Percentiles rank a stretch among this genome's conserved stretches.
Evolutionary conservation across 30 jellyfish, hydroid and myxozoan species (phyloP).

Genomic region (Turritopsis rubra): DNA sequence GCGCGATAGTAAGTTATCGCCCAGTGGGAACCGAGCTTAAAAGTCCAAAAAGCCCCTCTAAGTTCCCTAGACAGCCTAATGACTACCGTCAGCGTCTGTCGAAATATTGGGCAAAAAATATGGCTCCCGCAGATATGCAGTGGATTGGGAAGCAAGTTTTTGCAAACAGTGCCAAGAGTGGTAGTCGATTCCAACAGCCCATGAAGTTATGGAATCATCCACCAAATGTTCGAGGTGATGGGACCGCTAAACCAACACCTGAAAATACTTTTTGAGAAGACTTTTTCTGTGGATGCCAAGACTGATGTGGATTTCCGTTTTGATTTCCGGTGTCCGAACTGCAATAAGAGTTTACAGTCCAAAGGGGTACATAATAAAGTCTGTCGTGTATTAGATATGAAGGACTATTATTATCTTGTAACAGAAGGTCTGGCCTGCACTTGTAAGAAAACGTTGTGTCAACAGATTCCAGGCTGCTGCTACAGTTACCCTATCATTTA

Average conservation of each 20-base stretch:
- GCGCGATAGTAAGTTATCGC: too few relatives aligned
- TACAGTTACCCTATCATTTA: constrained; percentile 40
- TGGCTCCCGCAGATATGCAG: constrained; percentile 19
- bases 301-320: not conserved
- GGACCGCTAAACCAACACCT: constrained; percentile 10
- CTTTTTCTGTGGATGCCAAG: constrained; percentile 28
- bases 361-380: constrained; percentile 30
- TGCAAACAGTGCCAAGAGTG: not conserved
- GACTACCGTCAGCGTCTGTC: constrained; percentile 21
- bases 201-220: constrained; percentile 20
- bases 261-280: constrained; percentile 25
- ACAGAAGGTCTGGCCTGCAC: constrained; percentile 19
- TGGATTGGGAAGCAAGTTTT: constrained; percentile 32
- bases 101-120: constrained; percentile 3
- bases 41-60: constrained; percentile 12
- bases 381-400: constrained; percentile 23
- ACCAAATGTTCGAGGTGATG: constrained; percentile 9
- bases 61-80: constrained; percentile 31
- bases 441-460: constrained; percentile 25
- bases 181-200: not conserved
- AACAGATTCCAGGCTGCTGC: constrained; percentile 27
- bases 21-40: too few relatives aligned
- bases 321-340: constrained; percentile 22
- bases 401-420: constrained; percentile 20
- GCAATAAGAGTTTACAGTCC: constrained; percentile 21